Conservation (phyloP, 2,113 vertebrate genomes). For the Phrynosoma platyrhinos region DNA sequence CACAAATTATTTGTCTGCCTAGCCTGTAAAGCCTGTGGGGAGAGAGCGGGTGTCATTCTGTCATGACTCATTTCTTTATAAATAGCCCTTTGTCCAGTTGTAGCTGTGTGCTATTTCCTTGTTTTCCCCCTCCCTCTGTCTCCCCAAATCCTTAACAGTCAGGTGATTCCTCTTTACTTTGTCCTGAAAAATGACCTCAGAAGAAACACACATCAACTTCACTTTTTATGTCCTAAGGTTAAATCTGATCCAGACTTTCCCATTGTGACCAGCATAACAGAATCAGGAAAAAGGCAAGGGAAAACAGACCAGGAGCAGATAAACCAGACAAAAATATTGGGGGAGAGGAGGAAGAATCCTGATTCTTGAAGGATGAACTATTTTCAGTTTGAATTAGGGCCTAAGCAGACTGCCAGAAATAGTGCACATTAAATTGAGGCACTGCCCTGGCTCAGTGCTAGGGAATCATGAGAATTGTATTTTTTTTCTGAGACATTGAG, state of each 20-base stretch:
- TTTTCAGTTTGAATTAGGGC: background rate
- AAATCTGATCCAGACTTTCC: constrained; percentile 43
- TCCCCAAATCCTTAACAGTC: constrained; percentile 20
- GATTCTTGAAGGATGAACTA: background rate
- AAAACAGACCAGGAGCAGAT: constrained; percentile 53
- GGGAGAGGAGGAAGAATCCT: background rate
- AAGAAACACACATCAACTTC: background rate
- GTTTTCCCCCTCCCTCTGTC: background rate
- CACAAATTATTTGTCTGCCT: constrained; percentile 34
- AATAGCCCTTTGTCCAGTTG: constrained; percentile 36
- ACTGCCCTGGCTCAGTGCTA: no score
- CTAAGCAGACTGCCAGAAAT: no score
- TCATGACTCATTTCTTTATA: constrained; percentile 42
- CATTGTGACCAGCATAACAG: constrained; percentile 36
- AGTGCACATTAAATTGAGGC: no score
- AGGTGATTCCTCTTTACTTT: constrained; percentile 52
- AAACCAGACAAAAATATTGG: constrained; percentile 49
- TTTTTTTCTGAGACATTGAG: no score
- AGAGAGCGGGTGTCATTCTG: background rate
- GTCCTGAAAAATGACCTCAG: constrained; percentile 51
- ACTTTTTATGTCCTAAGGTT: constrained; percentile 13
- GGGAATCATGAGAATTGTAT: no score
- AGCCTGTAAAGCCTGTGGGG: constrained; percentile 16
- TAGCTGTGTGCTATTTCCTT: constrained; percentile 1
- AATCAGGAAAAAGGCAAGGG: constrained; percentile 23